Percentiles rank a stretch among this genome's conserved stretches.
phyloP scores from a whole-genome alignment of 2,797 vertebrate species.

The Falco berigora region DNA sequence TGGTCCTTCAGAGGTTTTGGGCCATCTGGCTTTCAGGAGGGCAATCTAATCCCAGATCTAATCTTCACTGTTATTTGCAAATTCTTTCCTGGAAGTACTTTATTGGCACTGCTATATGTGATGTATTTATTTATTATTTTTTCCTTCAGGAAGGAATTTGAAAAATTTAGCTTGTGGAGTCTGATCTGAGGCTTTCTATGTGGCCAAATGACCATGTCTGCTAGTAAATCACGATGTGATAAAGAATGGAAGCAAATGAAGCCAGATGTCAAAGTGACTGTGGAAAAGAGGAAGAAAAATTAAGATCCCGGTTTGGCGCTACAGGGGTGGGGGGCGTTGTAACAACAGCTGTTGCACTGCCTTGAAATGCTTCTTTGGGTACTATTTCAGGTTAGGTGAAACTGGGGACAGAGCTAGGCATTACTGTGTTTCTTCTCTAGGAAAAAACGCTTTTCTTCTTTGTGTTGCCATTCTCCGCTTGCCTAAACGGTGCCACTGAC shows the following conservation, averaged over 20 bases:
- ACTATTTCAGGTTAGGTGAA: background rate
- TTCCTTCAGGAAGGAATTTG: background rate
- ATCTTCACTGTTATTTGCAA: background rate
- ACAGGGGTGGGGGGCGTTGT: background rate
- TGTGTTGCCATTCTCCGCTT: background rate
- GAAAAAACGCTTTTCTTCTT: background rate
- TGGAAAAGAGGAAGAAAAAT: background rate
- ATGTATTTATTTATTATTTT: background rate
- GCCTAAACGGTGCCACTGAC: background rate
- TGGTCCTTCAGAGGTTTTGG: background rate
- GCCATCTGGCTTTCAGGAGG: background rate
- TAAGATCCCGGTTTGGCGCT: background rate
- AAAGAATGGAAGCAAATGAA: background rate
- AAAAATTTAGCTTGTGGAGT: background rate
- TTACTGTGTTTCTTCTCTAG: background rate
- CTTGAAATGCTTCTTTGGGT: background rate
- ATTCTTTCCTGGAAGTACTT: background rate
- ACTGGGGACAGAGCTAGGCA: background rate
- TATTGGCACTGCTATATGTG: background rate
- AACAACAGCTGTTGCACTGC: background rate
- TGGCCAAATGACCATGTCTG: background rate
- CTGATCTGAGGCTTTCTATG: background rate
- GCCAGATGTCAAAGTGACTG: background rate
- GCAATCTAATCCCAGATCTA: background rate
- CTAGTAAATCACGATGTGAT: background rate